Evolutionary conservation across 2,797 vertebrate genomes (phyloP).

Genomic region (Tiaroga cobitis): DNA sequence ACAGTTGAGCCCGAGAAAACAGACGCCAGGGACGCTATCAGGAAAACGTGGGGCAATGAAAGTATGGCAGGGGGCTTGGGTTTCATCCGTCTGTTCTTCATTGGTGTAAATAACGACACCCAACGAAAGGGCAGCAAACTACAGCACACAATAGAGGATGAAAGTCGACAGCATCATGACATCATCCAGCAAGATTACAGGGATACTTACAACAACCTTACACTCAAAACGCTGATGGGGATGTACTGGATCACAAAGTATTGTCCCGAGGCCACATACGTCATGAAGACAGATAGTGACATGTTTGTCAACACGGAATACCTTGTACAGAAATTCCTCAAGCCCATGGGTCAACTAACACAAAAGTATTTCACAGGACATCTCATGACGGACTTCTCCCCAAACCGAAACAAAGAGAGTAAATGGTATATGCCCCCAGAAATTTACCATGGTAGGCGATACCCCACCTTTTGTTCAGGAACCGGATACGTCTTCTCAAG

Average conservation of each 20-base stretch:
- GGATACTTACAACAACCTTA: slow-evolving; percentile 95
- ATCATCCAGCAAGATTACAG: slow-evolving; percentile 95
- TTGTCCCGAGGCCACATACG: slow-evolving; percentile 85
- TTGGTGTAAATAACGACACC: slow-evolving; percentile 80
- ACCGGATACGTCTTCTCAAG: slow-evolving; percentile 98
- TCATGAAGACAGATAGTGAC: slow-evolving; percentile 99
- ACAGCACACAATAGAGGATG: slow-evolving; percentile 84
- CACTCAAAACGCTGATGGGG: slow-evolving; percentile 96
- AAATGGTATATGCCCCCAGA: slow-evolving; percentile 98
- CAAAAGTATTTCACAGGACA: slow-evolving; percentile 93
- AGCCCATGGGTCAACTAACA: slow-evolving; percentile 83
- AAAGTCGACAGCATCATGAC: slow-evolving; percentile 87
- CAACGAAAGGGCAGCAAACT: slow-evolving; percentile 72
- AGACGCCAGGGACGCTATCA: slow-evolving; percentile 90
- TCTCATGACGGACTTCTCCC: slow-evolving; percentile 90
- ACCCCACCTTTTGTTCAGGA: slow-evolving; percentile 97
- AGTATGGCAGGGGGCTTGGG: slow-evolving; percentile 80
- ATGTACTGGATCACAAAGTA: slow-evolving; percentile 95
- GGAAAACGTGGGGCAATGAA: slow-evolving; percentile 96
- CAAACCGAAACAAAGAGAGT: slow-evolving; percentile 92
- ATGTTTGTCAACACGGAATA: slow-evolving; percentile 98
- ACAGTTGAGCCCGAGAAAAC: slow-evolving; percentile 88
- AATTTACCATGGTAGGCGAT: slow-evolving; percentile 88
- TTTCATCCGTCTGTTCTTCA: slow-evolving; percentile 87
- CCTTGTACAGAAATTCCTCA: slow-evolving; percentile 90